Percentiles rank a stretch among this genome's conserved stretches.
Conservation (phyloP, 1,140 invertebrate species). For the Ostrea edulis region DNA sequence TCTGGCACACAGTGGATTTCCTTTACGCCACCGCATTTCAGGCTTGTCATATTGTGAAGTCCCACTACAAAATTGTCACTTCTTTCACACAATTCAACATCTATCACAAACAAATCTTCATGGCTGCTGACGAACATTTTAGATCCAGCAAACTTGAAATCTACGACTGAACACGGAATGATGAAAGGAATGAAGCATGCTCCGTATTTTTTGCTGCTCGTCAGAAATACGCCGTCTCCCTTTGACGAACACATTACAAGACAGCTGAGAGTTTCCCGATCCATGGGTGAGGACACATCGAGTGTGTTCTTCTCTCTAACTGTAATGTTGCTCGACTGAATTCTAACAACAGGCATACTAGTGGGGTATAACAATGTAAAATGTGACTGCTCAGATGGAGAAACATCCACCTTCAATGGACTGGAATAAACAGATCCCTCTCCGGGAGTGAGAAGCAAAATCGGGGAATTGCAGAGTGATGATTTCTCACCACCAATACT, state of each 20-base stretch:
- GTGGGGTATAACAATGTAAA: constrained; percentile 1
- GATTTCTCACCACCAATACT: not conserved
- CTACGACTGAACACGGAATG: not conserved
- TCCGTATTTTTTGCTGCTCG: not conserved
- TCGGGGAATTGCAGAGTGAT: not conserved
- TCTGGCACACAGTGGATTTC: not conserved
- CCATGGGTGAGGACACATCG: not conserved
- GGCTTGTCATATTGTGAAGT: not conserved
- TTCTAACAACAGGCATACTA: not conserved
- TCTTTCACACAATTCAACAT: not conserved
- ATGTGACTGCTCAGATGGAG: not conserved
- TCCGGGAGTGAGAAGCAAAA: not conserved
- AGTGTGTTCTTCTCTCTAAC: not conserved
- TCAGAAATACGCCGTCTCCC: not conserved
- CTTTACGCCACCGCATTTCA: not conserved
- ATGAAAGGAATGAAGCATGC: not conserved
- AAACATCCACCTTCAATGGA: not conserved
- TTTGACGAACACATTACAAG: constrained; percentile 13
- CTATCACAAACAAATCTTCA: not conserved
- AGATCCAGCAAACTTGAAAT: not conserved
- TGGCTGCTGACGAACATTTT: not conserved
- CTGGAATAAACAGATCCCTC: not conserved
- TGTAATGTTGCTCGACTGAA: not conserved
- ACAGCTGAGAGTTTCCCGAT: not conserved
- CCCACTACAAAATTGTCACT: not conserved